phyloP scores from a whole-genome alignment of 1,140 invertebrate species.

The Drosophila bipectinata region DNA sequence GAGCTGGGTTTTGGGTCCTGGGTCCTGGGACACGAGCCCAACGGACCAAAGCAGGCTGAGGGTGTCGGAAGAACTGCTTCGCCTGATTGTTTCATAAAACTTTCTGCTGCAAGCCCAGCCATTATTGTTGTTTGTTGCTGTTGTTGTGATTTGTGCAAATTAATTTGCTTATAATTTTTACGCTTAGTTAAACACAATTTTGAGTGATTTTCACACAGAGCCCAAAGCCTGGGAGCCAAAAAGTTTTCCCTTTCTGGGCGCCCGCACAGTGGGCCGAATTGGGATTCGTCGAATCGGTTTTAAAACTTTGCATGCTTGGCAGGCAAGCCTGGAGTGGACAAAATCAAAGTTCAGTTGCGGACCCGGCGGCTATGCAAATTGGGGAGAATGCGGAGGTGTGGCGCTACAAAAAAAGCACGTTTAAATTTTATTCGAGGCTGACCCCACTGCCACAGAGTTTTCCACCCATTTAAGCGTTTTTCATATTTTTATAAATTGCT shows the following conservation, averaged over 20 bases:
- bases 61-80: constrained; percentile 49
- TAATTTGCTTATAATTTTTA: constrained; percentile 83
- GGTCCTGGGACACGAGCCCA: constrained; percentile 4
- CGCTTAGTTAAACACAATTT: constrained; percentile 82
- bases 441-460: constrained; percentile 23
- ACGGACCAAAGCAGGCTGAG: constrained; percentile 14
- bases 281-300: constrained; percentile 8
- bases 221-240: constrained; percentile 65
- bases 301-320: constrained; percentile 32
- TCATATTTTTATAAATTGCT: constrained; percentile 83
- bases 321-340: background rate
- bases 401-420: constrained; percentile 44
- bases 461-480: constrained; percentile 50
- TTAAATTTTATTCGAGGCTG: constrained; percentile 67
- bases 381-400: constrained; percentile 6
- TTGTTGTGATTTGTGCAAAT: constrained; percentile 77
- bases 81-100: constrained; percentile 80
- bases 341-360: constrained; percentile 23
- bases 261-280: constrained; percentile 40
- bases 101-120: constrained; percentile 66
- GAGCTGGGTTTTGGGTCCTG: constrained; percentile 2
- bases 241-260: constrained; percentile 54
- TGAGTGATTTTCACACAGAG: constrained; percentile 81
- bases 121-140: constrained; percentile 68
- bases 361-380: constrained; percentile 33